Evolutionary conservation across 2,888 invertebrate genomes (phyloP).

Genomic region (Kuschelorhynchus macadamiae): DNA sequence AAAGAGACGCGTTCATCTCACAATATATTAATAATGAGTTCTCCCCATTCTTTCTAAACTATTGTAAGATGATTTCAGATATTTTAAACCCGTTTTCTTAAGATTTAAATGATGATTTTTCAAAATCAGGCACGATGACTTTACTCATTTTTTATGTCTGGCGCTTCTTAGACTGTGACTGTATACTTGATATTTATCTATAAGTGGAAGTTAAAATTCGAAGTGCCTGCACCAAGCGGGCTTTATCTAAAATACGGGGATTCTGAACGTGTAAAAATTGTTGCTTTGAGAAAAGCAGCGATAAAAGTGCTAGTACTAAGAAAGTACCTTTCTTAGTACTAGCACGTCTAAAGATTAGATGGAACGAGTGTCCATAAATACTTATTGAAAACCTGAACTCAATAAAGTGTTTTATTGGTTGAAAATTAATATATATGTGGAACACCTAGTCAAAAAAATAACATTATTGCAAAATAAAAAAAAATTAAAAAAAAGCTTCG

Average conservation of each 20-base stretch:
- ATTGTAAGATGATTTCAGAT: constrained; percentile 51
- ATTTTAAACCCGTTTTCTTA: constrained; percentile 50
- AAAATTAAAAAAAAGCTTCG: too few relatives aligned
- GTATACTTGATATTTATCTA: constrained; percentile 43
- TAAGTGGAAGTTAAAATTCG: constrained; percentile 29
- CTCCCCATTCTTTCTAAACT: constrained; percentile 44
- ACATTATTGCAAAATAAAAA: too few relatives aligned
- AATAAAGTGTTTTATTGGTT: too few relatives aligned
- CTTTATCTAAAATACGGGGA: constrained; percentile 1
- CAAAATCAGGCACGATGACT: constrained; percentile 69
- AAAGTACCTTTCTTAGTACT: too few relatives aligned
- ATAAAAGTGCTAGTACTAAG: too few relatives aligned
- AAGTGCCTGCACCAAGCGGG: neutral
- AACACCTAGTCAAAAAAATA: too few relatives aligned
- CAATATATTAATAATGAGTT: constrained; percentile 43
- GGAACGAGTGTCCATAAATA: too few relatives aligned
- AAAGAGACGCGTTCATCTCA: constrained; percentile 13
- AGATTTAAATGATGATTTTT: constrained; percentile 66
- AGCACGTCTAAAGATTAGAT: too few relatives aligned
- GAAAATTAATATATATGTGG: too few relatives aligned
- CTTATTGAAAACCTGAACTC: too few relatives aligned
- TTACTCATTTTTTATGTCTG: constrained; percentile 67
- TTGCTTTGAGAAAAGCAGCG: neutral
- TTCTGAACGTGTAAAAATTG: neutral
- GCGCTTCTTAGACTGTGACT: constrained; percentile 58